phyloP scores from a whole-genome alignment of 2,113 vertebrate species.

The Perca schrenkii region DNA sequence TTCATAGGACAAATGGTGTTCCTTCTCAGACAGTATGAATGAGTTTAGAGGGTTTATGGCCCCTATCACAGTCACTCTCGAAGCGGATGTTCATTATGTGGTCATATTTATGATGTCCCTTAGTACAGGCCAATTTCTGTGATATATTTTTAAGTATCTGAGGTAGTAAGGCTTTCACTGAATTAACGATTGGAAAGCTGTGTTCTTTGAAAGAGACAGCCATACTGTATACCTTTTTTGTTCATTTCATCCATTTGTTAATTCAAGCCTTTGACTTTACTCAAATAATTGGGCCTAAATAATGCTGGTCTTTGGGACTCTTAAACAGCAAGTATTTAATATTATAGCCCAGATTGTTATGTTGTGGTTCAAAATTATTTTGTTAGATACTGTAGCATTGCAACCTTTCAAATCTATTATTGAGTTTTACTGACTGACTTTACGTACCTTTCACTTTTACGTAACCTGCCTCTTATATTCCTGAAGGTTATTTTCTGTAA shows the following conservation, averaged over 20 bases:
- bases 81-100: constrained; percentile 76
- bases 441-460: not conserved
- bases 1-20: constrained; percentile 72
- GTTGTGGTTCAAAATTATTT: not conserved
- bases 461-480: constrained; percentile 15
- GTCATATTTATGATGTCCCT: constrained; percentile 73
- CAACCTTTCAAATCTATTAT: constrained; percentile 23
- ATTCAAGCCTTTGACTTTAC: not conserved
- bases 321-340: not conserved
- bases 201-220: constrained; percentile 29
- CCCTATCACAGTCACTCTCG: constrained; percentile 70
- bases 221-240: constrained; percentile 5
- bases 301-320: not conserved
- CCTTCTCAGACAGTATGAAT: constrained; percentile 58
- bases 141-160: constrained; percentile 72
- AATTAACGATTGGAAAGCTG: constrained; percentile 34
- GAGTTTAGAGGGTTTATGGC: constrained; percentile 72
- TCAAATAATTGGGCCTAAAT: not conserved
- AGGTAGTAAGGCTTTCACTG: constrained; percentile 45
- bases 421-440: constrained; percentile 17
- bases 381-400: not conserved
- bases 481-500: constrained; percentile 35
- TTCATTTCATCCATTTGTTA: constrained; percentile 12
- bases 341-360: not conserved
- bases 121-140: constrained; percentile 60